These are phyloP conservation scores for Drosophila sproati DNA, from an alignment of 1,140 invertebrate species.

Conservation along the genomic window DNA sequence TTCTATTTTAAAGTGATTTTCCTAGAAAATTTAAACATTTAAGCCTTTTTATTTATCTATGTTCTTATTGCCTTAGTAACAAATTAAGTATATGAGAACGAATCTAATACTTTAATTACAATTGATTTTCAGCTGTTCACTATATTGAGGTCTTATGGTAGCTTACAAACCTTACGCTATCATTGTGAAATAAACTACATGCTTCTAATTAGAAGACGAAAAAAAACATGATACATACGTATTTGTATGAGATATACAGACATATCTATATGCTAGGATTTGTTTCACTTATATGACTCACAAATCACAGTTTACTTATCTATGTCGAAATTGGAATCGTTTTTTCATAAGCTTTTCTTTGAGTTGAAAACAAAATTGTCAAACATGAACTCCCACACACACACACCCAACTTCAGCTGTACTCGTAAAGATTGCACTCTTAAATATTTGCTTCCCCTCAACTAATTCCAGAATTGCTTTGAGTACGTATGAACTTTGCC, in stretches of 20 bases:
- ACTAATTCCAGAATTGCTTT: neutral
- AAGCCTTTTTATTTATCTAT: too few species aligned
- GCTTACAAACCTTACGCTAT: slow-evolving; percentile 8
- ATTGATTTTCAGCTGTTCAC: neutral
- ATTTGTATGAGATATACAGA: too few species aligned
- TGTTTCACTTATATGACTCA: slow-evolving; percentile 29
- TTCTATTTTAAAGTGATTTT: too few species aligned
- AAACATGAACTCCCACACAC: neutral
- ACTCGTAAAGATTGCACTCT: slow-evolving; percentile 27
- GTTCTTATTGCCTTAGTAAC: too few species aligned
- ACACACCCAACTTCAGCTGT: slow-evolving; percentile 8
- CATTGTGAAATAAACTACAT: neutral
- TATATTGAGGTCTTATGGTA: slow-evolving; percentile 4
- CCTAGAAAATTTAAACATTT: too few species aligned
- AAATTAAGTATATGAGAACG: too few species aligned
- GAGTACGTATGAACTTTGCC: slow-evolving; percentile 17
- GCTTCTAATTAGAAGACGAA: slow-evolving; percentile 6
- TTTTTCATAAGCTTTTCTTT: neutral
- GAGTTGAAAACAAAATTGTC: neutral
- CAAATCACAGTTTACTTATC: slow-evolving; percentile 10
- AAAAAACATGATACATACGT: slow-evolving; percentile 10
- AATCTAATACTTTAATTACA: too few species aligned
- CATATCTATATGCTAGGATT: neutral
- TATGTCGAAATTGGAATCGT: slow-evolving; percentile 13
- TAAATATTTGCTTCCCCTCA: neutral